These are phyloP conservation scores for Pomacea maculata DNA, from an alignment of 1,140 invertebrate species.

Conservation along the genomic window DNA sequence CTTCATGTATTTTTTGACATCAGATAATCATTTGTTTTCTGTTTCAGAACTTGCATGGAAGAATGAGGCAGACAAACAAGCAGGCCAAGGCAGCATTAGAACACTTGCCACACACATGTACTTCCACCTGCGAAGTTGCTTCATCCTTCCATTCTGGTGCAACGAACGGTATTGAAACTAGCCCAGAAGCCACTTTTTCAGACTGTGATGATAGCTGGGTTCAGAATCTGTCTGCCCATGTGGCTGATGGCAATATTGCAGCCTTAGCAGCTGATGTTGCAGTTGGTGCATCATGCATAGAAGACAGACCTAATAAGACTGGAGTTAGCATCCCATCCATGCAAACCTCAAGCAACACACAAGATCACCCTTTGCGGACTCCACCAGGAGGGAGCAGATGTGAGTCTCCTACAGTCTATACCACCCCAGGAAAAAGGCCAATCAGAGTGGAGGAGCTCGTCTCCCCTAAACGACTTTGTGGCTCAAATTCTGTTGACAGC, in stretches of 20 bases:
- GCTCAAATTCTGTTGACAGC: conserved; percentile 5
- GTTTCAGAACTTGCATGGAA: conserved; percentile 6
- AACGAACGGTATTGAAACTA: neutral
- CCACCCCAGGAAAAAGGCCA: neutral
- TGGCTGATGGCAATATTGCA: neutral
- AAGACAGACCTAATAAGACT: neutral
- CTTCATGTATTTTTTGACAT: neutral
- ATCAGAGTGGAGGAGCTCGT: neutral
- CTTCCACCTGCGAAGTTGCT: neutral
- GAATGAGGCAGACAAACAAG: neutral
- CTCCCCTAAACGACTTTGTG: neutral
- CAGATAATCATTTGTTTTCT: neutral
- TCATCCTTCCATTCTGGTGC: neutral
- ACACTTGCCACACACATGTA: neutral
- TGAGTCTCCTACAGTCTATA: neutral
- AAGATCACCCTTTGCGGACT: neutral
- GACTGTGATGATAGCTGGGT: conserved; percentile 28
- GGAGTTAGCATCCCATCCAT: no score
- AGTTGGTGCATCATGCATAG: neutral
- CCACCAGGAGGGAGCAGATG: neutral
- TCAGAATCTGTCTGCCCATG: neutral
- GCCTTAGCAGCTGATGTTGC: neutral
- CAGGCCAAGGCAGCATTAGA: conserved; percentile 5
- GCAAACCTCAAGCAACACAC: neutral
- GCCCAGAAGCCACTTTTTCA: neutral